phyloP scores from a whole-genome alignment of 2,113 vertebrate species.

The Apodemus sylvaticus region DNA sequence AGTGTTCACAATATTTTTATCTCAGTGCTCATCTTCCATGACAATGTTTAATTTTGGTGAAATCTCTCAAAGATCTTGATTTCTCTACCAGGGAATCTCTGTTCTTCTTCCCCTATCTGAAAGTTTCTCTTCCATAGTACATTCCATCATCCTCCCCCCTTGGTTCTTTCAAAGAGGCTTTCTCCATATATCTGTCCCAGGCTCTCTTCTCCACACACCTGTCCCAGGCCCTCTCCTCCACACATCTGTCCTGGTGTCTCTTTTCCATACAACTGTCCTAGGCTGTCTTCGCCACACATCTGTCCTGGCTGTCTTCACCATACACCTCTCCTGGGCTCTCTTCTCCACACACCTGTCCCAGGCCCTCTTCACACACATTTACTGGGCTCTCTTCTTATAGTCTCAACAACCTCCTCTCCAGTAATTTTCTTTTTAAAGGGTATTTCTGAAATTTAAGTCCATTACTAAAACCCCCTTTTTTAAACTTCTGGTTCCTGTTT shows the following conservation, averaged over 20 bases:
- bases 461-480: conserved; percentile 13
- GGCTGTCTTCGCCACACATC: neutral
- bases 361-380: neutral
- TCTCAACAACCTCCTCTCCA: neutral
- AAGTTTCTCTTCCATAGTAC: neutral
- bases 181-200: neutral
- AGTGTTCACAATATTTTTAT: neutral
- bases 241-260: no score
- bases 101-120: neutral
- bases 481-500: conserved; percentile 49
- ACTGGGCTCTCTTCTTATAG: neutral
- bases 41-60: neutral
- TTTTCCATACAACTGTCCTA: neutral
- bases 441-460: conserved; percentile 39
- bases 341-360: neutral
- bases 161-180: neutral
- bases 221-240: no score
- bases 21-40: neutral
- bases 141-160: neutral
- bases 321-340: no score
- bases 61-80: conserved; percentile 21
- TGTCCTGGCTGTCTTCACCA: no score
- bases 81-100: neutral
- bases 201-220: no score
- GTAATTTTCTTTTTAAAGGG: neutral